Base-by-base conservation (phyloP, 1,140 invertebrate genomes). In the Scaptomyza montana region DNA sequence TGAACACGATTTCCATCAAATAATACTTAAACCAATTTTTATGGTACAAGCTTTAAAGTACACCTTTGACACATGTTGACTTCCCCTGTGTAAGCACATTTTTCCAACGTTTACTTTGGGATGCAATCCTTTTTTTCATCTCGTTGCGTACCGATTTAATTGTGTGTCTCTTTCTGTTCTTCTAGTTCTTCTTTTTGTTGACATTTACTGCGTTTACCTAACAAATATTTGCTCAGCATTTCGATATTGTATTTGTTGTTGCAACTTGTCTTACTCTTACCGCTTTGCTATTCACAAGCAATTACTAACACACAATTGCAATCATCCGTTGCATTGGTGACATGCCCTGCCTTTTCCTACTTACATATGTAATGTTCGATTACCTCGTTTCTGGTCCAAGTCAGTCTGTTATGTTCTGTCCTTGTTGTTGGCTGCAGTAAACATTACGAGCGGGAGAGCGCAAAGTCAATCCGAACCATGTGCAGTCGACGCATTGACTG, bases 401-500 rank as follows among this genome's bases (percentile, higher is more conserved):
- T 12, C 16, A 12, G 21, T 21, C 21, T 45, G 39, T 25, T 19
- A 41, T 46, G 16, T 39, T 16, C n/a, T 41, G n/a, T 13, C n/a
- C n/a, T n/a, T n/a, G n/a, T n/a, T n/a, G n/a, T n/a, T n/a, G n/a
- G n/a, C n/a, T n/a, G n/a, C n/a, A n/a, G n/a, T n/a, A n/a, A n/a
- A n/a, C n/a, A n/a, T n/a, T n/a, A n/a, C n/a, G n/a, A n/a, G n/a
- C 67, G 53, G 55, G 57, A 78, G 65, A 50, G 49, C 36, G 62
- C 55, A 69, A 69, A 77, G 39, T 77, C 70, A 74, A 74, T 72
- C 47, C 33, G 8, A 41, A 21, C 43, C 43, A 77, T 61, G 43
- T 77, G 76, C 80, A 76, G 62, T 79, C 61, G 66, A 63, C 67
- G 49, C 79, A 61, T 71, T 82, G 61, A 75, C 65, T 85, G 65